Conservation (phyloP, 2,113 vertebrate genomes). For the Pardalotus punctatus region DNA sequence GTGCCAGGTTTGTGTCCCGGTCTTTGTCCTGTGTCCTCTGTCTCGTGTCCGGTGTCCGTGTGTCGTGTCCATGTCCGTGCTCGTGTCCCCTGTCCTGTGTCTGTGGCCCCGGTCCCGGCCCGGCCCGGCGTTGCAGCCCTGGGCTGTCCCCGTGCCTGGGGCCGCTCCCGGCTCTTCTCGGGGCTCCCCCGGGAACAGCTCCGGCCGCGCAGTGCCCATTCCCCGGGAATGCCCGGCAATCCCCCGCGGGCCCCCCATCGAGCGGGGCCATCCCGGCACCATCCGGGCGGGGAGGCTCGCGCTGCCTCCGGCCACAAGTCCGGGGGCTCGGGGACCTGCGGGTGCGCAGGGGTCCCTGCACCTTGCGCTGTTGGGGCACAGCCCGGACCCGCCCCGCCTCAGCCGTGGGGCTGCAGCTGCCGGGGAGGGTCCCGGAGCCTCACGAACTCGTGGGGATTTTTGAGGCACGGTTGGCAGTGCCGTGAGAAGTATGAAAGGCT, state of each 20-base stretch:
- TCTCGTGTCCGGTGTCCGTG: too few relatives aligned
- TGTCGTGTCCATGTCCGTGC: too few relatives aligned
- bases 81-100: not conserved
- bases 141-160: not conserved
- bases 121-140: not conserved
- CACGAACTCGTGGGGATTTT: accelerated
- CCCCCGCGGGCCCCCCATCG: not conserved
- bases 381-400: not conserved
- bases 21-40: not conserved
- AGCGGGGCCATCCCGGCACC: not conserved
- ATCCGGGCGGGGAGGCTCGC: not conserved
- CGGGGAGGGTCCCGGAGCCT: too few relatives aligned
- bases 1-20: too few relatives aligned
- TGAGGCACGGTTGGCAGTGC: not conserved
- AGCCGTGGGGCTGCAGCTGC: accelerated
- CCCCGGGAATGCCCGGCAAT: not conserved
- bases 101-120: too few relatives aligned
- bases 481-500: not conserved
- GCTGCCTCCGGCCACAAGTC: not conserved
- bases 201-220: too few relatives aligned
- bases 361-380: accelerated
- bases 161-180: not conserved
- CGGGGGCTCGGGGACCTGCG: not conserved
- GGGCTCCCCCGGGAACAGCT: not conserved
- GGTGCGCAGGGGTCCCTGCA: accelerated